These are phyloP conservation scores for Allobates femoralis DNA, from an alignment of 2,797 vertebrate species.

Conservation along the genomic window DNA sequence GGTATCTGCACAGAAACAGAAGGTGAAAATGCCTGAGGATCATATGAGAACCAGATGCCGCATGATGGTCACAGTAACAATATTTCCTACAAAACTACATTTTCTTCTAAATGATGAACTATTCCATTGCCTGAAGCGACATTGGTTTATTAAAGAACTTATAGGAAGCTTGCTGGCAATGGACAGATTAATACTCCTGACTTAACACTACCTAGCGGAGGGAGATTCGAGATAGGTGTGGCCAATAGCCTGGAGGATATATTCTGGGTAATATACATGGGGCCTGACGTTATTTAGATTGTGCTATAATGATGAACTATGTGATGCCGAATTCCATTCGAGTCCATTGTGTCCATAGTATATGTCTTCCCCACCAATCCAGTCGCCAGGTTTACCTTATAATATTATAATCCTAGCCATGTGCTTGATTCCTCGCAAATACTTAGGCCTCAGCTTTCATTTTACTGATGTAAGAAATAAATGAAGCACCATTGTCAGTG, in stretches of 20 bases:
- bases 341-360: slow-evolving; percentile 24
- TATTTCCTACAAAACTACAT: neutral
- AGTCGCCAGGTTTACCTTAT: slow-evolving; percentile 11
- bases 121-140: neutral
- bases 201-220: neutral
- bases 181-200: neutral
- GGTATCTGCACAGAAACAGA: slow-evolving; percentile 24
- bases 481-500: too few relatives aligned
- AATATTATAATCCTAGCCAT: slow-evolving; percentile 8
- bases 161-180: neutral
- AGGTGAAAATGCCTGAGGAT: slow-evolving; percentile 32
- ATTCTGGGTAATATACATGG: slow-evolving; percentile 2
- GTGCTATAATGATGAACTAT: slow-evolving; percentile 48
- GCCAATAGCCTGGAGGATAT: slow-evolving; percentile 31
- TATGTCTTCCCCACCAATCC: neutral
- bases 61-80: neutral
- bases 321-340: slow-evolving; percentile 16
- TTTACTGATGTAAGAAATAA: too few relatives aligned
- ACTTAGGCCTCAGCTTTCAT: neutral
- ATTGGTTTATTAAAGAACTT: neutral
- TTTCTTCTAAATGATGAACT: neutral
- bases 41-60: slow-evolving; percentile 28
- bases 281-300: slow-evolving; percentile 25
- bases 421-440: neutral
- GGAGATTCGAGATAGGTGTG: neutral